These are phyloP conservation scores for Pilophorus perplexus DNA, from an alignment of 2,888 invertebrate genomes.

Conservation along the genomic window DNA sequence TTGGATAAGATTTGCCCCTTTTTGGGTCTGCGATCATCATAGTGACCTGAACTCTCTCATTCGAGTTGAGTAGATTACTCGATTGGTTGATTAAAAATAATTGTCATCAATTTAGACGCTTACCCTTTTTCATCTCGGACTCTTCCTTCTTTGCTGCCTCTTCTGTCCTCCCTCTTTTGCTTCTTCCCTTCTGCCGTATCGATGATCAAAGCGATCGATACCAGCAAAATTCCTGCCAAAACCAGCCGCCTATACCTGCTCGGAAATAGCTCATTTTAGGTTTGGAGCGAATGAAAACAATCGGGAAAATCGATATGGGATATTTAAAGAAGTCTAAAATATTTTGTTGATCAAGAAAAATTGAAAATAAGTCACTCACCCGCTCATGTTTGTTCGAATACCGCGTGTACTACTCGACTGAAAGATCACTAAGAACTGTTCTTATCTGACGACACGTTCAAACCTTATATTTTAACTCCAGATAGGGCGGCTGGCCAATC, in stretches of 20 bases:
- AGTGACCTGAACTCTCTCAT: too few relatives aligned
- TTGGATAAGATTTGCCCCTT: background rate
- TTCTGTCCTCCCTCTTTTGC: conserved; percentile 12
- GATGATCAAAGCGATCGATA: conserved; percentile 39
- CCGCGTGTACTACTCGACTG: background rate
- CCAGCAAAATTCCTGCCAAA: conserved; percentile 37
- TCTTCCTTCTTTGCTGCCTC: conserved; percentile 16
- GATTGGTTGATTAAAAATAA: too few relatives aligned
- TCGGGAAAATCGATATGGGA: background rate
- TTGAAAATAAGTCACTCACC: conserved; percentile 16
- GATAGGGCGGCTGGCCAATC: conserved; percentile 27
- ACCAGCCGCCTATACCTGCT: conserved; percentile 34
- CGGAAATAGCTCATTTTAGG: background rate
- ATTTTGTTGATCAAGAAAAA: too few relatives aligned
- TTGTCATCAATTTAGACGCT: too few relatives aligned
- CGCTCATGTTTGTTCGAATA: conserved; percentile 15
- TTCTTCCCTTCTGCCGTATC: conserved; percentile 42
- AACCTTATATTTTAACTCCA: conserved; percentile 21
- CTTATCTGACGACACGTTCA: conserved; percentile 26
- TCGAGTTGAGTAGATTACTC: too few relatives aligned
- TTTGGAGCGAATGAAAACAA: background rate
- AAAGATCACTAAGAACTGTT: conserved; percentile 20
- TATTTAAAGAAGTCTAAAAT: background rate
- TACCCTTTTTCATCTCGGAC: conserved; percentile 17
- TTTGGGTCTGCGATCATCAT: too few relatives aligned